These are phyloP conservation scores for Wiebesia pumilae DNA, from an alignment of 1,140 invertebrate genomes.

Conservation along the genomic window DNA sequence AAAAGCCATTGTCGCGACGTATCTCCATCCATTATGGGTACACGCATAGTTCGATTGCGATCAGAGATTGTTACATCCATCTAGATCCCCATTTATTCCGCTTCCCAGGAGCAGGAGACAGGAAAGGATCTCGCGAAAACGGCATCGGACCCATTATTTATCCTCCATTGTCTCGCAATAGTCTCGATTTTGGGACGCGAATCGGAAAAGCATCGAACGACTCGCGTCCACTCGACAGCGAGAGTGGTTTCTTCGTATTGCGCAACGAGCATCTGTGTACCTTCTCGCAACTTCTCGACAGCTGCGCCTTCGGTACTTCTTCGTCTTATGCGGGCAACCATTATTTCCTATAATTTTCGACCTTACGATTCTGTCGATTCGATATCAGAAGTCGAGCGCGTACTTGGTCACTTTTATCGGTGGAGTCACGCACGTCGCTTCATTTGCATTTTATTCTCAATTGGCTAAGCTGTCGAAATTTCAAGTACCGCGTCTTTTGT, in stretches of 20 bases:
- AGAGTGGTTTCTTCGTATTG: conserved; percentile 42
- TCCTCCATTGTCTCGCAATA: too few species aligned
- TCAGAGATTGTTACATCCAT: background rate
- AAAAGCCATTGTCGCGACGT: background rate
- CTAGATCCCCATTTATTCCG: background rate
- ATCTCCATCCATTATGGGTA: background rate
- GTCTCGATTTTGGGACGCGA: too few species aligned
- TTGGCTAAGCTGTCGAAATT: too few species aligned
- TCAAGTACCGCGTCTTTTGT: too few species aligned
- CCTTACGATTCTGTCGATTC: background rate
- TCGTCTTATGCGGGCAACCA: background rate
- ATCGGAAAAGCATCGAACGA: too few species aligned
- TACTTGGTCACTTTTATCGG: background rate
- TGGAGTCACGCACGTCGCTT: background rate
- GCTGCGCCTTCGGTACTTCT: background rate
- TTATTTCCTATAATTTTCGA: background rate
- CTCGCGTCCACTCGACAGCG: conserved; percentile 54
- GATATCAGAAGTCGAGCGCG: background rate
- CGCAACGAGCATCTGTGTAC: background rate
- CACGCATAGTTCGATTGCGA: background rate
- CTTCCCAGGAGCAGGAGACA: background rate
- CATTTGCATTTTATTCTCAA: background rate
- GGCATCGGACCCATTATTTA: conserved; percentile 42
- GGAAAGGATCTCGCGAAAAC: background rate
- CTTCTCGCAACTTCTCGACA: conserved; percentile 3